A percentile compares a stretch with the other conserved stretches of the same genome.
phyloP scores from a whole-genome alignment of 2,113 vertebrate genomes.

The Podarcis muralis region DNA sequence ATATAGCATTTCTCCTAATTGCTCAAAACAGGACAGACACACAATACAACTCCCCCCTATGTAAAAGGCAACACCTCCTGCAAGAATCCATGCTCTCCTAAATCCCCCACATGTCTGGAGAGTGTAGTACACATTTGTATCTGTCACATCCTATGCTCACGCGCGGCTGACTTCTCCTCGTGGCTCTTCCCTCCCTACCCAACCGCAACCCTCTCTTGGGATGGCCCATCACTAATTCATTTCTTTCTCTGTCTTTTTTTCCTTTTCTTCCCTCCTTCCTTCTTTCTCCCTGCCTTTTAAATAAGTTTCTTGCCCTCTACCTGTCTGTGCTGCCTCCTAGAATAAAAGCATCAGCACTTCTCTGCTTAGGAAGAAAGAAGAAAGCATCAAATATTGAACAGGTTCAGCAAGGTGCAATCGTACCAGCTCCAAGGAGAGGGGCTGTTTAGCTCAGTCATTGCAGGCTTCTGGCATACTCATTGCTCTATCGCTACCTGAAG shows the following conservation, averaged over 20 bases:
- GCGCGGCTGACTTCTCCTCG: constrained; percentile 23
- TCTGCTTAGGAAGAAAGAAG: background rate
- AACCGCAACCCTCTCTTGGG: constrained; percentile 32
- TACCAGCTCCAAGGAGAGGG: background rate
- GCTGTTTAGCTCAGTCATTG: background rate
- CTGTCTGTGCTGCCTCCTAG: background rate
- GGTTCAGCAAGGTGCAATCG: background rate
- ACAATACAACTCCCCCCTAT: background rate
- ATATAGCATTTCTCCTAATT: background rate
- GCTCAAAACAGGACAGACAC: background rate
- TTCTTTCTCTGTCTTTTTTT: constrained; percentile 20
- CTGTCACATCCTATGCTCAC: constrained; percentile 55
- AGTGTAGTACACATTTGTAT: constrained; percentile 53
- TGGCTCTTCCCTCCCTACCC: constrained; percentile 45
- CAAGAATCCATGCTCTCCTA: background rate
- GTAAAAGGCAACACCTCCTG: background rate
- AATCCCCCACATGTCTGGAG: constrained; percentile 6
- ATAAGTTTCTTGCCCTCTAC: constrained; percentile 6
- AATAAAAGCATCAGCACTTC: constrained; percentile 19
- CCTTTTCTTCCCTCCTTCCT: constrained; percentile 30
- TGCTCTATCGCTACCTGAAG: background rate
- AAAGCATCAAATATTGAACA: constrained; percentile 29
- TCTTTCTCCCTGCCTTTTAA: background rate
- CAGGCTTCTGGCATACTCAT: background rate
- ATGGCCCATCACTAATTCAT: constrained; percentile 21